Base-by-base conservation (phyloP, 2,113 vertebrate species). In the Forbesichthys papilliferus region DNA sequence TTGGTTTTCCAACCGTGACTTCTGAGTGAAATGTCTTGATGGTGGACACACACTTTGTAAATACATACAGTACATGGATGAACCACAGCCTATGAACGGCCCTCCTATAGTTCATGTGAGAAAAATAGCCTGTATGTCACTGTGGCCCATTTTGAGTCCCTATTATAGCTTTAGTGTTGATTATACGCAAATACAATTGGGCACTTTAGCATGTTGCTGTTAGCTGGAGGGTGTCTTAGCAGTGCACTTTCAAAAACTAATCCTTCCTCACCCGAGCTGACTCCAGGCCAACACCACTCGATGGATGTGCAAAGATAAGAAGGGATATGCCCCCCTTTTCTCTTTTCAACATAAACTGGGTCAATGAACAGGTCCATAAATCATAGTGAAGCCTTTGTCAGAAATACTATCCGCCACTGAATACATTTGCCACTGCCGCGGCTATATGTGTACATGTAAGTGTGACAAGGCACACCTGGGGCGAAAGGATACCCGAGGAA, bases 341-440 rank as follows among this genome's bases (percentile, higher is more conserved):
- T 79, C 65, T 77, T 82, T 73, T 82, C 75, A 61, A 83, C 73
- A 88, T 89, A 90, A 93, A 92, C 86, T 92, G 87, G 92, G 92
- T 92, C 92, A 92, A 92, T 90, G 91, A 91, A 88, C 86, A 87
- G 87, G 84, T 90, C 83, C 89, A 93, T 93, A 92, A 93, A 93
- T 93, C 91, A 93, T 86, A 58, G 74, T 90, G 89, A 91, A 87
- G 85, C 82, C 72, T 73, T 77, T 90, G 90, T 90, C 89, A 90
- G 76, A 84, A 84, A 80, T 64, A 78, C 71, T 81, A 84, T 85
- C 88, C 46, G 55, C 78, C 70, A 78, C 80, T 87, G 89, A 90
- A 89, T 92, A 92, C 89, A 90, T 90, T 90, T 78, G 88, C 87
- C 74, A 64, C 76, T 80, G 8, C 72, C 71, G 86, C 71, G n/a